These are phyloP conservation scores for Thaumatotibia leucotreta DNA, from an alignment of 1,140 invertebrate species.

Conservation along the genomic window DNA sequence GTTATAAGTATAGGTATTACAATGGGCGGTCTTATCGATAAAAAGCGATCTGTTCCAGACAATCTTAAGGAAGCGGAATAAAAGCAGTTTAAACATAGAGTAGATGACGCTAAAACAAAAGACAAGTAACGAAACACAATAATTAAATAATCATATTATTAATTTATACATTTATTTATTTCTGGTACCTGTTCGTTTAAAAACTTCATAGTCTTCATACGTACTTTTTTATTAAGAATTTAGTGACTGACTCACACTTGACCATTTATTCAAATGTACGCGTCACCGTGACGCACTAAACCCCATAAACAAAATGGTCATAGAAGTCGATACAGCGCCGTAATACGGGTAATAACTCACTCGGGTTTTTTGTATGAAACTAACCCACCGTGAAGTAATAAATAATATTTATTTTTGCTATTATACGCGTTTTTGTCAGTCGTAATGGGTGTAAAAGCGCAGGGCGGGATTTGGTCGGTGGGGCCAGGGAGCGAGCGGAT, in stretches of 20 bases:
- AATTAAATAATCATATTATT: too few relatives aligned
- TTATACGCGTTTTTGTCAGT: slow-evolving; percentile 74
- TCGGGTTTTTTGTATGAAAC: slow-evolving; percentile 69
- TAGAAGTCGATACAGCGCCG: slow-evolving; percentile 63
- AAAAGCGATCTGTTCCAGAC: too few relatives aligned
- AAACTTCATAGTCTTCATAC: too few relatives aligned
- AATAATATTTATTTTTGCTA: slow-evolving; percentile 77
- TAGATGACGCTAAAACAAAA: too few relatives aligned
- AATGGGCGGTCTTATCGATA: too few relatives aligned
- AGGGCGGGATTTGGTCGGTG: slow-evolving; percentile 35
- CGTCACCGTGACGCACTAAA: slow-evolving; percentile 59
- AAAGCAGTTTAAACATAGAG: too few relatives aligned
- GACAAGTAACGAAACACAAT: too few relatives aligned
- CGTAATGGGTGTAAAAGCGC: slow-evolving; percentile 69
- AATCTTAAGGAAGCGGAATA: too few relatives aligned
- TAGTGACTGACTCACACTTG: background rate
- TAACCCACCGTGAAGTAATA: slow-evolving; percentile 75
- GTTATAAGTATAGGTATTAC: too few relatives aligned
- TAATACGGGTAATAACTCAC: slow-evolving; percentile 72
- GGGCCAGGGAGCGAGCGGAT: slow-evolving; percentile 25
- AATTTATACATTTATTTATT: too few relatives aligned
- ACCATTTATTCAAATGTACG: slow-evolving; percentile 33
- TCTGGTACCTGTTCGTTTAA: too few relatives aligned
- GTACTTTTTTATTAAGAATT: too few relatives aligned
- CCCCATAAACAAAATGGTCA: slow-evolving; percentile 50